Percentiles rank a stretch among this genome's conserved stretches.
Conservation (phyloP, 1,140 invertebrate genomes). For the Drosophila lacertosa region DNA sequence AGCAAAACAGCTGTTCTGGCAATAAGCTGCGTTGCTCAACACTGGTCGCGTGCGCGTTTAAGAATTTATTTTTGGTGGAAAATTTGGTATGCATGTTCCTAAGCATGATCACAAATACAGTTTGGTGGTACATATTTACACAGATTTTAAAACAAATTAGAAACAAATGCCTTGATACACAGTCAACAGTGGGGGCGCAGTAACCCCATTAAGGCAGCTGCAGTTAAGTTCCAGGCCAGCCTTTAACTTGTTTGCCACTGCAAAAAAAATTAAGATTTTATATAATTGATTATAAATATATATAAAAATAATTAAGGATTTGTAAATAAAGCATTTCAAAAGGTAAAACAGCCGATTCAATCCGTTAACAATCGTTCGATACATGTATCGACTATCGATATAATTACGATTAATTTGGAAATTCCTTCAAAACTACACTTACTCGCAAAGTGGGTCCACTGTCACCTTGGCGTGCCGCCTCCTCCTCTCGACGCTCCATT, state of each 20-base stretch:
- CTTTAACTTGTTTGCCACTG: constrained; percentile 62
- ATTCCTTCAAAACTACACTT: constrained; percentile 14
- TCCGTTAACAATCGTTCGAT: neutral
- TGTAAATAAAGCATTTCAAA: neutral
- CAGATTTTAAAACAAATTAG: constrained; percentile 12
- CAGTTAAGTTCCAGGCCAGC: neutral
- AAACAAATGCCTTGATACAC: constrained; percentile 27
- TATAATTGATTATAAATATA: neutral
- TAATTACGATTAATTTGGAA: neutral
- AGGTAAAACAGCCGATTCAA: no score
- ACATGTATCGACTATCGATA: neutral
- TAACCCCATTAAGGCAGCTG: constrained; percentile 20
- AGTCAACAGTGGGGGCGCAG: neutral
- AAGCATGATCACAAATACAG: constrained; percentile 30
- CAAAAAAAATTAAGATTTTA: neutral
- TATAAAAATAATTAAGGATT: neutral
- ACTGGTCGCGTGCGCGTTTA: constrained; percentile 30
- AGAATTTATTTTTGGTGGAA: constrained; percentile 17
- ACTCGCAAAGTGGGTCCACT: constrained; percentile 64
- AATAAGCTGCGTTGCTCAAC: constrained; percentile 37
- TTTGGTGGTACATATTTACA: constrained; percentile 32
- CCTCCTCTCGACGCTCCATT: constrained; percentile 61
- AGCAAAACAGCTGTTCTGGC: constrained; percentile 44
- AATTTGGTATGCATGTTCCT: constrained; percentile 24
- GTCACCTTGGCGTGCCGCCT: constrained; percentile 68